Base-by-base conservation (phyloP, 2,113 vertebrate genomes). In the Dicaeum eximium region DNA sequence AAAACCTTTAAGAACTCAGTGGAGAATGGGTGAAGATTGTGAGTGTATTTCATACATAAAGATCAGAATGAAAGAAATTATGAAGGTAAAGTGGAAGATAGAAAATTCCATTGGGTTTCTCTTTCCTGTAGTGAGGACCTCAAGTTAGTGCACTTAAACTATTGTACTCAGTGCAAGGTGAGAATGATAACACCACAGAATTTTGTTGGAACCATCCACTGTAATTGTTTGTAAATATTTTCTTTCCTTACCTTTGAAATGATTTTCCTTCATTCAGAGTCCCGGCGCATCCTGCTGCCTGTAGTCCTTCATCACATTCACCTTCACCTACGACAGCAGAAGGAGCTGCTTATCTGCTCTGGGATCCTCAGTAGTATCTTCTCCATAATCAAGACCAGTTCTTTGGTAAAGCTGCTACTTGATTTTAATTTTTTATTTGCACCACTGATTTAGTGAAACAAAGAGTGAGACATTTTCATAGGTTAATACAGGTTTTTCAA, bases 231-330 rank as follows among this genome's bases (percentile, higher is more conserved):
- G 33, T 42, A 56, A 82, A 62, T 35, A 10, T 17, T 75, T n/a
- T 40, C 16, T 50, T 77, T 66, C 31, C 31, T 67, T 82, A 21
- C 25, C 24, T 56, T 37, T 37, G 11, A 65, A 88, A 64, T 19
- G 10, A 45, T 92, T 84, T 97, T 95, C 88, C 81, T 92, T 95
- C 64, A 86, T 88, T 64, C 97, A 99, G 99, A 99, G 97, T 99
- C 99, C 47, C 98, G 99, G 8, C 98, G 99, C 95, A 99, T 99
- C 95, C 98, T 99, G 60, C 98, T 99, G 22, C 99, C 99, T 21
- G 99, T 99, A 61, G 99, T 99, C 54, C 98, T 99, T 14, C 99
- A 99, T 97, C 99, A 99, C 96, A 99, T 99, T 93, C 99, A 99
- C 97, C 98, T 99, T 53, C 99, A 99, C 90, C 98, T 99, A 69